Conservation (phyloP, 1,140 invertebrate species). For the Hylaeus volcanicus region DNA sequence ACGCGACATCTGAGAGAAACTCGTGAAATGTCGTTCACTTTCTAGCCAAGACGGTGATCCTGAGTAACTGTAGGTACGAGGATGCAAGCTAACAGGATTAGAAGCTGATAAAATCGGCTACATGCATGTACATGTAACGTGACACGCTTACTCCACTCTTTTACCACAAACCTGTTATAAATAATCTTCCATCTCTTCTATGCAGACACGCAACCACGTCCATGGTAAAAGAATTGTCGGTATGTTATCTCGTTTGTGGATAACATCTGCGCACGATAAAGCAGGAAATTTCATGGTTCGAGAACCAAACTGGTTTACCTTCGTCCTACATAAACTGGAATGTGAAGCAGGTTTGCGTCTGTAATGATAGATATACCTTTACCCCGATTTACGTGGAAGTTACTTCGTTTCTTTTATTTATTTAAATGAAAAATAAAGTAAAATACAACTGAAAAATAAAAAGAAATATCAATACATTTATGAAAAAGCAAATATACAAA, state of each 20-base stretch:
- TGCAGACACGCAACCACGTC: too few relatives aligned
- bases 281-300: constrained; percentile 8
- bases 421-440: too few relatives aligned
- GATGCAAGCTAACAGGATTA: background rate
- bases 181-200: too few relatives aligned
- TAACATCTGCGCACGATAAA: constrained; percentile 47
- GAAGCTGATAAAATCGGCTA: constrained; percentile 12
- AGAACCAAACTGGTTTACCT: background rate
- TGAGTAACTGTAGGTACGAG: constrained; percentile 41
- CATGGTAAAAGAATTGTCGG: background rate
- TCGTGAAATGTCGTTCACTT: constrained; percentile 11
- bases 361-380: background rate
- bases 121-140: background rate
- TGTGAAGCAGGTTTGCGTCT: background rate
- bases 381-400: too few relatives aligned
- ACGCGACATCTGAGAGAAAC: constrained; percentile 44
- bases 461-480: too few relatives aligned
- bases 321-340: background rate
- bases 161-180: background rate
- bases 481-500: too few relatives aligned
- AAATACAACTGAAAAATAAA: too few relatives aligned
- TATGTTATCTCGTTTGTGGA: constrained; percentile 25
- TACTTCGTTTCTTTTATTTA: too few relatives aligned
- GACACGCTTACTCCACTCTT: background rate
- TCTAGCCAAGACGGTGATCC: constrained; percentile 15